Conservation (phyloP, 2,113 vertebrate genomes). For the Mixornis gularis region DNA sequence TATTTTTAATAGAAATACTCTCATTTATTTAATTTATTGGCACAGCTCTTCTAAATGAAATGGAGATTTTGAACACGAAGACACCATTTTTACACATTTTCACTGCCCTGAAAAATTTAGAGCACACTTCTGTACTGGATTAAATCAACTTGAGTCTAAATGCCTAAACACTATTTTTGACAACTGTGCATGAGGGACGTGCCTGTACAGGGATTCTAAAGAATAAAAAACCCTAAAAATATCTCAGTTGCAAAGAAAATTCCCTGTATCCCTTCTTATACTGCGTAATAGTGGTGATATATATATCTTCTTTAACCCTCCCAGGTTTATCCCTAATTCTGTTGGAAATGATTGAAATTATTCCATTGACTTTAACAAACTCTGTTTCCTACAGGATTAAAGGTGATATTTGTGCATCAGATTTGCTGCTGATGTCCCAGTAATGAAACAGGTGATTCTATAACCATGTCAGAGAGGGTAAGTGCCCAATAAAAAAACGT, state of each 20-base stretch:
- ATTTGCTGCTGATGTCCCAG: background rate
- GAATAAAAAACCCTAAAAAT: conserved; percentile 13
- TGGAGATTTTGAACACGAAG: background rate
- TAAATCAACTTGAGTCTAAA: background rate
- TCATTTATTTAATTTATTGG: background rate
- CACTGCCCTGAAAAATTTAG: conserved; percentile 9
- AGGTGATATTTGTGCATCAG: background rate
- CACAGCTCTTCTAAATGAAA: background rate
- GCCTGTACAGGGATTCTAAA: conserved; percentile 16
- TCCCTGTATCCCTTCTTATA: background rate
- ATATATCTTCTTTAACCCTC: background rate
- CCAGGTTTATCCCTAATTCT: background rate
- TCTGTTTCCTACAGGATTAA: background rate
- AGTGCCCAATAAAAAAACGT: background rate
- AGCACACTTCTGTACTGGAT: background rate
- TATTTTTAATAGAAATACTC: conserved; percentile 51
- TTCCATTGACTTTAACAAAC: background rate
- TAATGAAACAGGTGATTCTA: background rate
- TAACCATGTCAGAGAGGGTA: background rate
- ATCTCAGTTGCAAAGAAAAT: background rate
- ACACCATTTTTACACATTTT: background rate
- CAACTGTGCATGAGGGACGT: background rate
- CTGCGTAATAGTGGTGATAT: background rate
- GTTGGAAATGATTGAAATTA: background rate
- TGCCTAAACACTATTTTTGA: background rate